Evolutionary conservation across 2,113 vertebrate genomes (phyloP).

Genomic region (Turnix velox): DNA sequence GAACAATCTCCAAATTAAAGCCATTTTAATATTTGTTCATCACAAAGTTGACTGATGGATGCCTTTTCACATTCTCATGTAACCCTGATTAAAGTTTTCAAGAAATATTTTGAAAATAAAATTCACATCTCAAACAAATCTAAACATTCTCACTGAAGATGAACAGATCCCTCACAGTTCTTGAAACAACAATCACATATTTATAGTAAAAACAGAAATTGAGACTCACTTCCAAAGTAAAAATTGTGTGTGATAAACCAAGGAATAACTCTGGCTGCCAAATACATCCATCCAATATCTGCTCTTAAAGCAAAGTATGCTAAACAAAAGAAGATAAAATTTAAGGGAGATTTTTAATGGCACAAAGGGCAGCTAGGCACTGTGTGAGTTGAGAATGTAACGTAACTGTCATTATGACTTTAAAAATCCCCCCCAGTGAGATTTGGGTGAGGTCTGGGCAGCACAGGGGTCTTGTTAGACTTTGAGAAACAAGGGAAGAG

Average conservation of each 20-base stretch:
- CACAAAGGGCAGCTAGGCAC: slow-evolving; percentile 58
- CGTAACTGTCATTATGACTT: slow-evolving; percentile 51
- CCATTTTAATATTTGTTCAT: neutral
- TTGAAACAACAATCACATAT: neutral
- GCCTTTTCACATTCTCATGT: neutral
- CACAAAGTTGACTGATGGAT: neutral
- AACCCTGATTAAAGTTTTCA: neutral
- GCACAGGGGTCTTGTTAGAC: neutral
- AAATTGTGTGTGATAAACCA: neutral
- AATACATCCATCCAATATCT: neutral
- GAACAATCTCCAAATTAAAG: neutral
- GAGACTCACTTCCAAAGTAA: neutral
- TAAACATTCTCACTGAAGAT: neutral
- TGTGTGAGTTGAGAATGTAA: slow-evolving; percentile 26
- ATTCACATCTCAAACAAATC: neutral
- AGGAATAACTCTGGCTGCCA: neutral
- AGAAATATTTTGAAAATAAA: neutral
- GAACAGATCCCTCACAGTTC: neutral
- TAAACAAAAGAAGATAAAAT: neutral
- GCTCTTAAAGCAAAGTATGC: neutral
- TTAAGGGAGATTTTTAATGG: slow-evolving; percentile 57
- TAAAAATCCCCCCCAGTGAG: slow-evolving; percentile 41
- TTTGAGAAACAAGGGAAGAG: neutral
- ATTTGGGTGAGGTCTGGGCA: neutral
- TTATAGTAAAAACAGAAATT: neutral